Evolutionary conservation across 2,888 invertebrate genomes (phyloP).

Genomic region (Calliphora vomitoria): DNA sequence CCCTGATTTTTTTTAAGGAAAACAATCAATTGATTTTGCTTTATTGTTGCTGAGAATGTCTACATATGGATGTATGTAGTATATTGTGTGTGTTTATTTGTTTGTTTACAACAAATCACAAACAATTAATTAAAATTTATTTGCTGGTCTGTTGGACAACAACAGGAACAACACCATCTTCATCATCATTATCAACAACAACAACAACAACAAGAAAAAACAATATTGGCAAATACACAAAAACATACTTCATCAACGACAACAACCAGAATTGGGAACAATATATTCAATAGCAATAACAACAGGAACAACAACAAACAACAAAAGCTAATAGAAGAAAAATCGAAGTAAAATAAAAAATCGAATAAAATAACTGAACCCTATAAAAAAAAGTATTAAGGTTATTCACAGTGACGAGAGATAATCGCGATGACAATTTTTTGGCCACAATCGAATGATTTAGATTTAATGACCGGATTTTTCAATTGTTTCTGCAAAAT

Average conservation of each 20-base stretch:
- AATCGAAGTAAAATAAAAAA: conserved; percentile 21
- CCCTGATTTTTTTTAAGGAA: conserved; percentile 10
- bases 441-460: too few relatives aligned
- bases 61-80: background rate
- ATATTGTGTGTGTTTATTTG: background rate
- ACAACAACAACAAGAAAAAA: conserved; percentile 28
- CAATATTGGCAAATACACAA: conserved; percentile 36
- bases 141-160: conserved; percentile 65
- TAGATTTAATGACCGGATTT: too few relatives aligned
- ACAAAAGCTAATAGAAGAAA: conserved; percentile 16
- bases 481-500: too few relatives aligned
- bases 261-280: conserved; percentile 55
- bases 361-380: conserved; percentile 15
- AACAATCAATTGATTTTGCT: conserved; percentile 17
- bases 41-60: conserved; percentile 5
- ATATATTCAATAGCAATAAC: conserved; percentile 26
- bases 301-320: conserved; percentile 4
- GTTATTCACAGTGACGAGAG: background rate
- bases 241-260: conserved; percentile 56
- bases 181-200: conserved; percentile 43
- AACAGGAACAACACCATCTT: conserved; percentile 41
- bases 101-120: conserved; percentile 56
- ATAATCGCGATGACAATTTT: too few relatives aligned
- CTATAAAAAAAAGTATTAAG: conserved; percentile 3
- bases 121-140: conserved; percentile 70